Percentiles rank a stretch among this genome's conserved stretches.
These are phyloP conservation scores for Apis florea DNA, from an alignment of 1,140 invertebrate species.

Conservation along the genomic window DNA sequence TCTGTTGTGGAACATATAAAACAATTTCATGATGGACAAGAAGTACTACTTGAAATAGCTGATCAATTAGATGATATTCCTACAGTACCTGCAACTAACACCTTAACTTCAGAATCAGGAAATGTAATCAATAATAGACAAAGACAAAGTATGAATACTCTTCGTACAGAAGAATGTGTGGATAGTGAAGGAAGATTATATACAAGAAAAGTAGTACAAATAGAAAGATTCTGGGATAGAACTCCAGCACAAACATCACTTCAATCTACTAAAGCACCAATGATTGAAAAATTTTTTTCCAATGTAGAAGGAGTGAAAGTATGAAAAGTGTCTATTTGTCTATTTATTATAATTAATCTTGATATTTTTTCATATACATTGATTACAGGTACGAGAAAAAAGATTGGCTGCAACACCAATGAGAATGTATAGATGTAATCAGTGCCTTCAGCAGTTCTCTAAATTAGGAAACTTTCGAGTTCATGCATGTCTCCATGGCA, in stretches of 20 bases:
- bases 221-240: conserved; percentile 81
- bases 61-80: conserved; percentile 69
- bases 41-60: conserved; percentile 83
- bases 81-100: conserved; percentile 31
- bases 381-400: conserved; percentile 71
- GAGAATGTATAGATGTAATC: conserved; percentile 75
- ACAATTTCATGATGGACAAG: conserved; percentile 84
- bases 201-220: conserved; percentile 81
- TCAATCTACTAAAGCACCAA: conserved; percentile 70
- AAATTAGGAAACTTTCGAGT: conserved; percentile 74
- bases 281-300: conserved; percentile 79
- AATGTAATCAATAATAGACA: conserved; percentile 53
- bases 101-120: conserved; percentile 49
- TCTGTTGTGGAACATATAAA: conserved; percentile 84
- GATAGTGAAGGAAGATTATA: conserved; percentile 80
- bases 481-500: conserved; percentile 73
- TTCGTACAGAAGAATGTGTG: conserved; percentile 79
- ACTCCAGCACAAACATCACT: conserved; percentile 48
- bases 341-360: background rate
- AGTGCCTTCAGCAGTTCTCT: conserved; percentile 74
- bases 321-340: conserved; percentile 9
- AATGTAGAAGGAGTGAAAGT: conserved; percentile 78
- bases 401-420: conserved; percentile 53
- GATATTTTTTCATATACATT: background rate
- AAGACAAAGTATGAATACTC: conserved; percentile 77